Conservation (phyloP, 2,797 vertebrate species). For the Sebastolobus altivelis region DNA sequence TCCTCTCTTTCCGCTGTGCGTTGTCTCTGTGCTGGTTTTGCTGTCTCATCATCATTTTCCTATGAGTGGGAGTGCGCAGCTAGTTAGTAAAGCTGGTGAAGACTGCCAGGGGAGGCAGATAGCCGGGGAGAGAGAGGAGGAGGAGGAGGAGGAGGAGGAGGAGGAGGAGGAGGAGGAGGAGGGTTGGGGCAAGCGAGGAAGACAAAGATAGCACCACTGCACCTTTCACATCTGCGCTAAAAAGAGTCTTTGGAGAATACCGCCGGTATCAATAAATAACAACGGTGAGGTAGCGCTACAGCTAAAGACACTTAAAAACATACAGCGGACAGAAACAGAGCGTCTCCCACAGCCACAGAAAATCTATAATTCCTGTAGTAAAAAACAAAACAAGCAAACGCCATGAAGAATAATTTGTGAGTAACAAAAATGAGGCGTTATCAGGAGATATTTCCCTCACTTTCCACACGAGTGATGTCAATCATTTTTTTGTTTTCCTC, state of each 20-base stretch:
- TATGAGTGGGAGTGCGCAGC: constrained; percentile 72
- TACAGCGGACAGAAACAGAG: constrained; percentile 43
- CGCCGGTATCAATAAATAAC: constrained; percentile 77
- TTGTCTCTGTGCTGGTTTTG: constrained; percentile 72
- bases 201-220: constrained; percentile 74
- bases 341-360: constrained; percentile 17
- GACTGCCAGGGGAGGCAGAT: constrained; percentile 56
- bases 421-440: neutral
- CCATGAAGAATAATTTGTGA: neutral
- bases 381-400: neutral
- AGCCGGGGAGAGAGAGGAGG: constrained; percentile 11
- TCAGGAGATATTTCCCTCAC: constrained; percentile 18
- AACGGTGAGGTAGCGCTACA: constrained; percentile 32
- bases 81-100: constrained; percentile 75
- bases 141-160: constrained; percentile 2
- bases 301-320: constrained; percentile 49
- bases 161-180: neutral
- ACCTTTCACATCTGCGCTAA: constrained; percentile 75
- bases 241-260: constrained; percentile 73
- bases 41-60: constrained; percentile 84
- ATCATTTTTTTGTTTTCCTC: constrained; percentile 44
- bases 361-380: neutral
- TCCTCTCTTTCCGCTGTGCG: constrained; percentile 40
- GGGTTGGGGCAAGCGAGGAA: constrained; percentile 12
- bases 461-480: constrained; percentile 40